A percentile compares a stretch with the other conserved stretches of the same genome.
Conservation (phyloP, 2,888 invertebrate genomes). For the Agonopterix alstromeriana region DNA sequence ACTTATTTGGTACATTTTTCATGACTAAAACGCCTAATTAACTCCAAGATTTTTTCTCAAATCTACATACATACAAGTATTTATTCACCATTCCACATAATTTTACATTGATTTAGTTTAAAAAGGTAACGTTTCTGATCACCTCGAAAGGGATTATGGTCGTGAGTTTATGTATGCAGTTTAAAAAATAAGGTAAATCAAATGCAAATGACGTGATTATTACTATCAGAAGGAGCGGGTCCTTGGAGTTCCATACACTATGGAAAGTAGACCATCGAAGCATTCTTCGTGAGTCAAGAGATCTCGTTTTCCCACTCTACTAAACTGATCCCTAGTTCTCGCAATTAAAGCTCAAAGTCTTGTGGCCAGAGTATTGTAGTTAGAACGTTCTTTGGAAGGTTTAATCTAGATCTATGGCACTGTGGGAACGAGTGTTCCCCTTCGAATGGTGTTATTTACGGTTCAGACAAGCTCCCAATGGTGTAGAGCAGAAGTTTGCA, state of each 20-base stretch:
- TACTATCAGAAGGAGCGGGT: constrained; percentile 6
- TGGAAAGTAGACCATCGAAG: constrained; percentile 54
- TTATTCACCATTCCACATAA: too few relatives aligned
- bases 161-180: too few relatives aligned
- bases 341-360: constrained; percentile 12
- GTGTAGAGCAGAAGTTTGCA: neutral
- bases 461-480: constrained; percentile 3
- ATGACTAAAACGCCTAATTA: too few relatives aligned
- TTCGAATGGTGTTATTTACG: constrained; percentile 55
- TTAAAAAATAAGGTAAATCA: too few relatives aligned
- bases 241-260: constrained; percentile 35
- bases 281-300: constrained; percentile 44
- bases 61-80: too few relatives aligned
- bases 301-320: constrained; percentile 8
- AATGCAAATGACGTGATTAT: too few relatives aligned
- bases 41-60: too few relatives aligned
- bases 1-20: too few relatives aligned
- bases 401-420: constrained; percentile 41
- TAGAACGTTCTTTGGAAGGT: neutral
- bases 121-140: too few relatives aligned
- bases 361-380: neutral
- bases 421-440: constrained; percentile 65
- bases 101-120: too few relatives aligned
- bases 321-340: constrained; percentile 12
- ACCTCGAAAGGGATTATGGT: too few relatives aligned